Evolutionary conservation across 2,888 invertebrate species (phyloP).

Genomic region (Hyalella azteca): DNA sequence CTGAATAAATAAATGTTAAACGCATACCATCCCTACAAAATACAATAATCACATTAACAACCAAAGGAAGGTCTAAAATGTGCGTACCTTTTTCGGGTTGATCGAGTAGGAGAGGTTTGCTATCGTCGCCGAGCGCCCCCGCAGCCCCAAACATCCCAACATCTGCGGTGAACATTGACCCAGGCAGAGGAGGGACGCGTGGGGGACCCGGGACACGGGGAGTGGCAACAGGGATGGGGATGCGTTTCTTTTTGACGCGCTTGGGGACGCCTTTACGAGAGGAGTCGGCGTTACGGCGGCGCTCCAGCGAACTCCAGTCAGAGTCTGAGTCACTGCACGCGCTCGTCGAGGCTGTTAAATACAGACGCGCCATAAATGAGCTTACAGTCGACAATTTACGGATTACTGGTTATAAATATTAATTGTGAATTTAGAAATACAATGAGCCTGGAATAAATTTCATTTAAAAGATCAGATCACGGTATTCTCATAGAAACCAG

Average conservation of each 20-base stretch:
- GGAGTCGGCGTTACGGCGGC: conserved; percentile 63
- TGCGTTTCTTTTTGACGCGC: conserved; percentile 67
- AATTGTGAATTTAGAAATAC: too few relatives aligned
- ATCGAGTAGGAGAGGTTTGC: conserved; percentile 55
- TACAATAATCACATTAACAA: too few relatives aligned
- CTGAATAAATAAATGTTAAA: too few relatives aligned
- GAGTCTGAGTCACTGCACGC: conserved; percentile 90
- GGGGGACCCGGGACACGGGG: conserved; percentile 70
- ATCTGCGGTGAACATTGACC: conserved; percentile 53
- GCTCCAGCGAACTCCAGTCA: conserved; percentile 79
- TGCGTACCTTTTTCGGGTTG: conserved; percentile 50
- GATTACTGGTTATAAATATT: too few relatives aligned
- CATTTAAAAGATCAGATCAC: too few relatives aligned
- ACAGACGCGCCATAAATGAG: too few relatives aligned
- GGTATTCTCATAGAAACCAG: too few relatives aligned
- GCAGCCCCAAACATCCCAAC: neutral
- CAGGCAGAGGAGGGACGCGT: conserved; percentile 59
- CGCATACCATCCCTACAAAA: too few relatives aligned
- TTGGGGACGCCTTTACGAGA: conserved; percentile 66
- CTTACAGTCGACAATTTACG: too few relatives aligned
- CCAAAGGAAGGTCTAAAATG: neutral
- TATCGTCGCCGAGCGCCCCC: conserved; percentile 35
- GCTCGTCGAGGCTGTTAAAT: conserved; percentile 60
- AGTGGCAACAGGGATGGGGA: conserved; percentile 84
- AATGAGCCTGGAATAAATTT: too few relatives aligned